phyloP scores from a whole-genome alignment of 2,113 vertebrate species.

The Ictidomys tridecemlineatus region DNA sequence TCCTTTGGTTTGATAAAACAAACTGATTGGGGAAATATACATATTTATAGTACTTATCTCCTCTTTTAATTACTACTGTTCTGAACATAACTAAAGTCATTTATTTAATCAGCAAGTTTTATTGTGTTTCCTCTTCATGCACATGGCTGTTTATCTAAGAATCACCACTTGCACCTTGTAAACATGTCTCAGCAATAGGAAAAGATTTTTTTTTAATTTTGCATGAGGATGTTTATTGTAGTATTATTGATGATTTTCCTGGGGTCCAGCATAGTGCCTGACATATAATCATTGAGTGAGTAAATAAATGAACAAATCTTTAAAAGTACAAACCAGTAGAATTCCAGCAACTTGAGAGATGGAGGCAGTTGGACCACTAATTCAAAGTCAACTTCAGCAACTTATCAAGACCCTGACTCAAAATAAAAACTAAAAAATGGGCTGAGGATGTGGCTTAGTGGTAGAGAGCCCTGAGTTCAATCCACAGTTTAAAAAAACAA shows the following conservation, averaged over 20 bases:
- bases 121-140: background rate
- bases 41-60: background rate
- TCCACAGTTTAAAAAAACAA: background rate
- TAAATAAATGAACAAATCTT: background rate
- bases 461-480: background rate
- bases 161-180: background rate
- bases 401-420: background rate
- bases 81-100: background rate
- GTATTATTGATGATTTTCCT: background rate
- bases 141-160: background rate
- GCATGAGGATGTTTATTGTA: background rate
- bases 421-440: background rate
- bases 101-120: background rate
- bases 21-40: conserved; percentile 52
- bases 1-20: conserved; percentile 56
- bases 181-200: conserved; percentile 4
- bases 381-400: background rate
- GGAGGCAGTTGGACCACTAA: background rate
- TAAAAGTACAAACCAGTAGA: background rate
- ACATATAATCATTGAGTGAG: background rate
- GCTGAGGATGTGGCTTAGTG: too few relatives aligned
- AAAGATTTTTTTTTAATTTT: background rate
- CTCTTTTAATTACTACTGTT: background rate
- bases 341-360: background rate
- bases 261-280: background rate